phyloP scores from a whole-genome alignment of 2,888 invertebrate species.

The Tuberolachnus salignus region DNA sequence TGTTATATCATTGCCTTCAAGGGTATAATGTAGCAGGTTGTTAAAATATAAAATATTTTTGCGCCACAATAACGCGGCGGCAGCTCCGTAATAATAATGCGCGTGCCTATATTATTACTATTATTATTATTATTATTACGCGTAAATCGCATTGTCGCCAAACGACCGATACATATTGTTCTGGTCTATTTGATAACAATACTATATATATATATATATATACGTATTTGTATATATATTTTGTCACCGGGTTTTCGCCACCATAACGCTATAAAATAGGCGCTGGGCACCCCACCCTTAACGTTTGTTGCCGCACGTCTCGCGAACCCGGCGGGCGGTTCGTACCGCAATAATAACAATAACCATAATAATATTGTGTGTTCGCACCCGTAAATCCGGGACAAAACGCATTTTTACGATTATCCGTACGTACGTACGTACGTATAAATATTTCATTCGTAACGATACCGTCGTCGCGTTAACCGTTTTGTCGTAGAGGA shows the following conservation, averaged over 20 bases:
- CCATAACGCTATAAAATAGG: neutral
- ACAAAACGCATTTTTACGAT: too few relatives aligned
- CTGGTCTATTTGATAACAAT: slow-evolving; percentile 25
- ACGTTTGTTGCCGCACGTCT: neutral
- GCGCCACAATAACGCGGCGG: slow-evolving; percentile 13
- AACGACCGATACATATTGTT: slow-evolving; percentile 12
- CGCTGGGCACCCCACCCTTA: slow-evolving; percentile 41
- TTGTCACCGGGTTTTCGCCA: slow-evolving; percentile 27
- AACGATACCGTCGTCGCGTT: too few relatives aligned
- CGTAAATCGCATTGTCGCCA: slow-evolving; percentile 26
- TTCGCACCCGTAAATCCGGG: too few relatives aligned
- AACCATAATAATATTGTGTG: too few relatives aligned
- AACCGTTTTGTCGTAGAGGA: too few relatives aligned
- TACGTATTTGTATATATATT: too few relatives aligned
- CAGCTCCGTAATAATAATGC: neutral
- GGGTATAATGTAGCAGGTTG: slow-evolving; percentile 8
- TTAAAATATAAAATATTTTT: neutral
- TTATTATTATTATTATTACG: neutral
- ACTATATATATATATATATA: too few relatives aligned
- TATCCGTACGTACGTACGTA: too few relatives aligned
- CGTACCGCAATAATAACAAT: too few relatives aligned
- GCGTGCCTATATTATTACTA: too few relatives aligned
- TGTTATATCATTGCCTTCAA: slow-evolving; percentile 19
- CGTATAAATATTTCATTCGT: too few relatives aligned
- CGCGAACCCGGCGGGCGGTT: too few relatives aligned